phyloP scores from a whole-genome alignment of 2,113 vertebrate species.

The Aspidoscelis tigris region DNA sequence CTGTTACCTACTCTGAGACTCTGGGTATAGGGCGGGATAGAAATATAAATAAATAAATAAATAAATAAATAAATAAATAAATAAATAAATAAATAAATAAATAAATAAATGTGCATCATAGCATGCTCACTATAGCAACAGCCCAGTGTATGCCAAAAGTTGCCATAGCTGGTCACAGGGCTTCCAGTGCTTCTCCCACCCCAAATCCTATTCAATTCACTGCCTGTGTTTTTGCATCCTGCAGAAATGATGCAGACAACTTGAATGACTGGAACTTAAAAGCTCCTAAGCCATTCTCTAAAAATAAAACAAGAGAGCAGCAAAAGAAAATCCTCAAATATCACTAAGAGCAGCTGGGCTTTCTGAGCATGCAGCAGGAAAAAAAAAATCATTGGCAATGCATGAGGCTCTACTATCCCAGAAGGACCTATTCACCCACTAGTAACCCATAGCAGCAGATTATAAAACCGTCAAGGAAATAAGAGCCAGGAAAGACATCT shows the following conservation, averaged over 20 bases:
- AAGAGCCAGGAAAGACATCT: not conserved
- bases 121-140: no score
- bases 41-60: no score
- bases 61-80: no score
- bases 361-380: not conserved
- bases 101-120: no score
- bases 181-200: no score
- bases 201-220: no score
- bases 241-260: not conserved
- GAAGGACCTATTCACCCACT: not conserved
- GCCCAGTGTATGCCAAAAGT: no score
- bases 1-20: no score
- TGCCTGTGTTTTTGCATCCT: no score
- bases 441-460: conserved; percentile 9
- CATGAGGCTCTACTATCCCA: not conserved
- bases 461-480: not conserved
- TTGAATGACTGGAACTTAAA: conserved; percentile 2
- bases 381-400: not conserved
- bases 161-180: no score
- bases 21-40: no score
- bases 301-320: not conserved
- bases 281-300: not conserved
- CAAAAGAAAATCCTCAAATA: not conserved
- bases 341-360: not conserved
- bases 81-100: no score